phyloP scores from a whole-genome alignment of 2,888 invertebrate species.

The Heterodera filipjevi region DNA sequence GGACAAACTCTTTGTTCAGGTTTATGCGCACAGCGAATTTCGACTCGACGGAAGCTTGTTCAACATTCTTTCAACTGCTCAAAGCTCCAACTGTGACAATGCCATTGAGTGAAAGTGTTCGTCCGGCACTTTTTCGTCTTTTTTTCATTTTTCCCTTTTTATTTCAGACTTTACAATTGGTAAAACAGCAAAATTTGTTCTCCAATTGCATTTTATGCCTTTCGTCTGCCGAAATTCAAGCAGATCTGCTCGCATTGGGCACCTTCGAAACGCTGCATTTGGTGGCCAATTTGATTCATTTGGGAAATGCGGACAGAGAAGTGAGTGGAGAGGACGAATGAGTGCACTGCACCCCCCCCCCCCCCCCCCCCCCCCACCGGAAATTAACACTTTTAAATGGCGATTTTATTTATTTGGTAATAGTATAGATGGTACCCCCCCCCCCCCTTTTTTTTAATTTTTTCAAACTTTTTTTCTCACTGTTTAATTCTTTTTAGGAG shows the following conservation, averaged over 20 bases:
- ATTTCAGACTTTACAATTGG: slow-evolving; percentile 36
- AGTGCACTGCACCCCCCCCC: too few relatives aligned
- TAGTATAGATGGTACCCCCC: too few relatives aligned
- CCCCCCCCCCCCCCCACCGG: too few relatives aligned
- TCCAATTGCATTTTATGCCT: slow-evolving; percentile 41
- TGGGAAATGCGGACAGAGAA: slow-evolving; percentile 51
- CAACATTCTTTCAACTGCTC: background rate
- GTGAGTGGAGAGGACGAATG: slow-evolving; percentile 26
- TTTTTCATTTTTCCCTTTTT: background rate
- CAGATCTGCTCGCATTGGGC: slow-evolving; percentile 38
- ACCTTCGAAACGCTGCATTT: slow-evolving; percentile 47
- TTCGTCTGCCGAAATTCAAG: slow-evolving; percentile 35
- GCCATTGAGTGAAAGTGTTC: slow-evolving; percentile 16
- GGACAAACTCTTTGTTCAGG: too few relatives aligned
- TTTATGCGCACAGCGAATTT: background rate
- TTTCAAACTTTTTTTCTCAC: too few relatives aligned
- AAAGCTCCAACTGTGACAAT: background rate
- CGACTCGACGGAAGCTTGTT: background rate
- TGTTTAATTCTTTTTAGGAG: too few relatives aligned
- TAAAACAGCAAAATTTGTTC: slow-evolving; percentile 43
- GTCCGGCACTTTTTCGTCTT: slow-evolving; percentile 5
- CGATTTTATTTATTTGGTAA: too few relatives aligned
- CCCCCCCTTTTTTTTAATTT: too few relatives aligned
- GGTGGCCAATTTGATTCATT: slow-evolving; percentile 60
- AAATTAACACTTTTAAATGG: background rate